phyloP scores from a whole-genome alignment of 2,888 invertebrate species.

The Cryptocephalus moraei region DNA sequence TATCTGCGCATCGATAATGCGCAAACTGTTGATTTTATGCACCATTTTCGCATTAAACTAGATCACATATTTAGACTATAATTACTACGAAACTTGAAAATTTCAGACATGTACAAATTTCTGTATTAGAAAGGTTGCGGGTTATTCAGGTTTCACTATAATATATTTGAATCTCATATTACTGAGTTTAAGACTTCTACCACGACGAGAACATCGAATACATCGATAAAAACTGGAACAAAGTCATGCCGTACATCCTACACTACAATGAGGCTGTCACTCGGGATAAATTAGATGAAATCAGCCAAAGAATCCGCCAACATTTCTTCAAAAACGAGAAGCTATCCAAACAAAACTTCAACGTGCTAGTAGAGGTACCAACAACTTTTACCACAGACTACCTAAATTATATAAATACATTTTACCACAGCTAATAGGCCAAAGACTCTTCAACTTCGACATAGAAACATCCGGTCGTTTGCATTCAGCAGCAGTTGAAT shows the following conservation, averaged over 20 bases:
- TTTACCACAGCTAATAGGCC: conserved; percentile 43
- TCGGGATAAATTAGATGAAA: conserved; percentile 14
- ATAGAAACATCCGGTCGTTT: conserved; percentile 50
- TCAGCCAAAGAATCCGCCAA: conserved; percentile 28
- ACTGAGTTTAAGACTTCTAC: conserved; percentile 26
- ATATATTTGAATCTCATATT: no score
- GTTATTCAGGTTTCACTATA: no score
- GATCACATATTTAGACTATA: no score
- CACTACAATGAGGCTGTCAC: conserved; percentile 34
- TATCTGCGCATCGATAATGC: no score
- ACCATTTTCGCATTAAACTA: no score
- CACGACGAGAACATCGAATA: conserved; percentile 21
- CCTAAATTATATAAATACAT: not conserved
- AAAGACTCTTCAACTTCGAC: conserved; percentile 52
- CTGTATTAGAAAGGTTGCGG: no score
- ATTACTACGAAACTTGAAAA: no score
- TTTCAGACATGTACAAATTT: no score
- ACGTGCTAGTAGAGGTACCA: conserved; percentile 14
- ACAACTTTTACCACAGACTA: no score
- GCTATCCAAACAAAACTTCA: conserved; percentile 24
- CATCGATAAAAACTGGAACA: conserved; percentile 31
- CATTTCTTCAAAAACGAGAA: conserved; percentile 29
- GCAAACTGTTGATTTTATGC: no score
- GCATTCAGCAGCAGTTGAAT: conserved; percentile 45
- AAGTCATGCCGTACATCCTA: conserved; percentile 31